These are phyloP conservation scores for Heteronetta atricapilla DNA, from an alignment of 2,113 vertebrate species.

Conservation along the genomic window DNA sequence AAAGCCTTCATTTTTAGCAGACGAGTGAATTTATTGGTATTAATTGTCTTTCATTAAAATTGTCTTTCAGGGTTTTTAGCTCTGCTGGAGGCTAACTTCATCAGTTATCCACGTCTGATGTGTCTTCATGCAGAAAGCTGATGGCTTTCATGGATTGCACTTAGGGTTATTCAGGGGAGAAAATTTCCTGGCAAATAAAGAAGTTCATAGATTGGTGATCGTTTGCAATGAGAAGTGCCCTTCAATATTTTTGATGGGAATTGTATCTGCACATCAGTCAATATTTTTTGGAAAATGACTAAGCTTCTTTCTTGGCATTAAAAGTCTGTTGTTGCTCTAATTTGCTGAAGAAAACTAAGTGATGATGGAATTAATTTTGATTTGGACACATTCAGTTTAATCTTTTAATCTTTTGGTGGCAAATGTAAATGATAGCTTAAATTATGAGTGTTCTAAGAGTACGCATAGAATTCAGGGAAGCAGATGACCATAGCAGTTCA, in stretches of 20 bases:
- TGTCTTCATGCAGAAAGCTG: background rate
- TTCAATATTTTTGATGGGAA: background rate
- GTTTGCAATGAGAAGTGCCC: background rate
- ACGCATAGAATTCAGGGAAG: background rate
- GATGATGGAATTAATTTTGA: background rate
- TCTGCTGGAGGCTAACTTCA: background rate
- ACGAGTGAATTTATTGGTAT: background rate
- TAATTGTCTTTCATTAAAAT: slow-evolving; percentile 8
- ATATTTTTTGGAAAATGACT: background rate
- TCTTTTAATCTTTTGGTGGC: background rate
- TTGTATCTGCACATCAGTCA: background rate
- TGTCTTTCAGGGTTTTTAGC: background rate
- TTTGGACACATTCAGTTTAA: background rate
- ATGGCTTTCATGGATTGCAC: background rate
- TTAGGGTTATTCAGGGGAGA: background rate
- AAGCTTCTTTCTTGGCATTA: background rate
- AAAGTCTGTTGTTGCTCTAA: background rate
- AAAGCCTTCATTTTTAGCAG: background rate
- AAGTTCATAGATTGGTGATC: background rate
- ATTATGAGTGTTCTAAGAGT: background rate
- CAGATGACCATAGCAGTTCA: background rate
- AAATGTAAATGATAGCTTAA: background rate
- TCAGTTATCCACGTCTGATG: background rate
- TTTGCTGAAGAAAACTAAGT: background rate
- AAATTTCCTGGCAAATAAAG: background rate